These are phyloP conservation scores for Lepidurus packardi DNA, from an alignment of 1,140 invertebrate genomes.

Conservation along the genomic window DNA sequence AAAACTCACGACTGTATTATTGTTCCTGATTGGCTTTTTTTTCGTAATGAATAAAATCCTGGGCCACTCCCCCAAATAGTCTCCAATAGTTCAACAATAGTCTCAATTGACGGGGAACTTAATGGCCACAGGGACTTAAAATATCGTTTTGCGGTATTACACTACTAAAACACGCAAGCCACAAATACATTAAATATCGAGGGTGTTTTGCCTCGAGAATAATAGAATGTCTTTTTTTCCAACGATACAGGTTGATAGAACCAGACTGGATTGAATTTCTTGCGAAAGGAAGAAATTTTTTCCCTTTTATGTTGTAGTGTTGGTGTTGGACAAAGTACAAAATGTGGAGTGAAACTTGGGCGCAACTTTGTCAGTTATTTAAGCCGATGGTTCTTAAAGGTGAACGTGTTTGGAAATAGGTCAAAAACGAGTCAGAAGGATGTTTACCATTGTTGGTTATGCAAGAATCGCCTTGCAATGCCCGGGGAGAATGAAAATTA, in stretches of 20 bases:
- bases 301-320: too few relatives aligned
- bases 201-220: not conserved
- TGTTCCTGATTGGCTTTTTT: not conserved
- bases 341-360: too few relatives aligned
- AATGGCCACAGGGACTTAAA: constrained; percentile 1
- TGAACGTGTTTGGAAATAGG: too few relatives aligned
- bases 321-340: too few relatives aligned
- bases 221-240: not conserved
- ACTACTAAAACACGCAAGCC: constrained; percentile 14
- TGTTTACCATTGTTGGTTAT: too few relatives aligned
- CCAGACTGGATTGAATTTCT: not conserved
- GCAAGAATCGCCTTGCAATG: too few relatives aligned
- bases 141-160: not conserved
- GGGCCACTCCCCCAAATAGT: too few relatives aligned
- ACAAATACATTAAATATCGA: constrained; percentile 1
- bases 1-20: constrained; percentile 7
- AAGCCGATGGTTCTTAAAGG: too few relatives aligned
- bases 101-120: not conserved
- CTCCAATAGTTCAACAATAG: too few relatives aligned
- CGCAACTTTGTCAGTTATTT: too few relatives aligned
- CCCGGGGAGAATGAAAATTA: too few relatives aligned
- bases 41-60: not conserved
- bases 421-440: too few relatives aligned
- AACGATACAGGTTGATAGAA: not conserved
- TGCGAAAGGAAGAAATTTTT: not conserved